Percentiles rank a stretch among this genome's conserved stretches.
Evolutionary conservation across 2,888 invertebrate species (phyloP).

Genomic region (Calameuta idolon): DNA sequence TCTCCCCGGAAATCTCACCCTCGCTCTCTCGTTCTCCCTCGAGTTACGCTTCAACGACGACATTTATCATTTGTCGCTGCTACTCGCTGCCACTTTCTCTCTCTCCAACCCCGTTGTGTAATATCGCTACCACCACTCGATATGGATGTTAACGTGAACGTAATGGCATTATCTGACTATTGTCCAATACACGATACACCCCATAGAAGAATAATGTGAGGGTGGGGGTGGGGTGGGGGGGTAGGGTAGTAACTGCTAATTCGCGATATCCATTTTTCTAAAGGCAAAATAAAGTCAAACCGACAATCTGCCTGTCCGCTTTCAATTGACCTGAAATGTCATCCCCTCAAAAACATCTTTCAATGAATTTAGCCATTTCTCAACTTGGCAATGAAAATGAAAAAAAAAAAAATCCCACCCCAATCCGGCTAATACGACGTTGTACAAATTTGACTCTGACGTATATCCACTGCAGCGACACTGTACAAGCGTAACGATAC

Average conservation of each 20-base stretch:
- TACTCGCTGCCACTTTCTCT: slow-evolving; percentile 31
- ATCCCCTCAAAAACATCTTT: no score
- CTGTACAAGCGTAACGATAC: slow-evolving; percentile 7
- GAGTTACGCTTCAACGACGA: slow-evolving; percentile 41
- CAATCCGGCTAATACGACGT: no score
- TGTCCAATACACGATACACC: neutral
- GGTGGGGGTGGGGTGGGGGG: no score
- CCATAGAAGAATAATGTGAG: slow-evolving; percentile 3
- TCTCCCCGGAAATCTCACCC: slow-evolving; percentile 14
- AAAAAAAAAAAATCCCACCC: no score
- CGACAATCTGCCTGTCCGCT: no score
- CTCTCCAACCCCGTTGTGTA: no score
- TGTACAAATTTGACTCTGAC: no score
- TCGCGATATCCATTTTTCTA: slow-evolving; percentile 11
- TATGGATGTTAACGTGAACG: slow-evolving; percentile 49
- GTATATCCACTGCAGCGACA: neutral
- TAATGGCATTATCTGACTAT: slow-evolving; percentile 50
- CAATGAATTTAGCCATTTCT: no score
- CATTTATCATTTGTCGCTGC: slow-evolving; percentile 49
- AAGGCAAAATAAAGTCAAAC: neutral
- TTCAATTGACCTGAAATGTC: no score
- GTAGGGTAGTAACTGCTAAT: slow-evolving; percentile 5
- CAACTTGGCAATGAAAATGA: no score
- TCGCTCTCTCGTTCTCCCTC: slow-evolving; percentile 25
- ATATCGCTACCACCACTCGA: slow-evolving; percentile 24